phyloP scores from a whole-genome alignment of 2,888 invertebrate genomes.

The Tinea semifulvella region DNA sequence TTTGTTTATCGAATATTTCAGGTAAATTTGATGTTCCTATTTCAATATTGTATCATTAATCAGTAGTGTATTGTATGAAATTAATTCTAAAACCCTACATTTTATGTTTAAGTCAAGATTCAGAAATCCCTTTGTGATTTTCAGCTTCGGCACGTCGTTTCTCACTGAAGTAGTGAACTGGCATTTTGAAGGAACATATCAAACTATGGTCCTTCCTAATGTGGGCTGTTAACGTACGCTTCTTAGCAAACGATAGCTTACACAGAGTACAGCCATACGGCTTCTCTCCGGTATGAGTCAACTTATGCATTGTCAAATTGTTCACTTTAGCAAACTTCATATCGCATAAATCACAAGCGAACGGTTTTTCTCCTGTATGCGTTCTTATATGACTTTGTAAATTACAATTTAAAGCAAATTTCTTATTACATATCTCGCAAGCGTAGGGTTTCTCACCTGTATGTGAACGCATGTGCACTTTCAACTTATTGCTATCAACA shows the following conservation, averaged over 20 bases:
- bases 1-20: no score
- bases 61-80: no score
- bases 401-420: constrained; percentile 17
- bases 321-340: constrained; percentile 1
- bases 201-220: constrained; percentile 2
- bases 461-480: constrained; percentile 19
- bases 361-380: constrained; percentile 20
- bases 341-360: constrained; percentile 19
- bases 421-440: constrained; percentile 19
- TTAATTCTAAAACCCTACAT: no score
- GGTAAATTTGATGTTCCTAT: no score
- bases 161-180: background rate
- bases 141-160: background rate
- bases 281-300: constrained; percentile 2
- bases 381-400: constrained; percentile 18
- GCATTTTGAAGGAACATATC: background rate
- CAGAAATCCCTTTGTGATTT: no score
- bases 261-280: constrained; percentile 1
- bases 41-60: no score
- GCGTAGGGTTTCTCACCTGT: constrained; percentile 19
- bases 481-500: constrained; percentile 17
- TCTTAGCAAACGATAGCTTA: background rate
- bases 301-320: constrained; percentile 6
- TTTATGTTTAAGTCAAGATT: no score
- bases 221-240: background rate